Evolutionary conservation across 2,797 vertebrate species (phyloP).

Genomic region (Periparus ater): DNA sequence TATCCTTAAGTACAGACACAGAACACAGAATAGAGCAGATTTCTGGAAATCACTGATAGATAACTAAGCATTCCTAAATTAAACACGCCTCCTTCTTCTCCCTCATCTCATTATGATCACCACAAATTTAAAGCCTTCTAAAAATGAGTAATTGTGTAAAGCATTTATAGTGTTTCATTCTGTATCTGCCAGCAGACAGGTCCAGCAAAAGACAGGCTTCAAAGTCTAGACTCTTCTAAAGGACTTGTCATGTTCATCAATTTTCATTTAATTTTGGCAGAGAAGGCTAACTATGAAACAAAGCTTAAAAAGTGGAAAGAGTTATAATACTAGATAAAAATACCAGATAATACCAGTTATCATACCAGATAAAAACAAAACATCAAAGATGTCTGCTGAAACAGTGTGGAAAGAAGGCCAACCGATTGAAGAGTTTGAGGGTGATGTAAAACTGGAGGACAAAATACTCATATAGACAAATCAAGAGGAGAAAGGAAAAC

Average conservation of each 20-base stretch:
- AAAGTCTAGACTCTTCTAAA: background rate
- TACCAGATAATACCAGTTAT: background rate
- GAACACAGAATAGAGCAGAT: background rate
- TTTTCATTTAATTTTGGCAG: slow-evolving; percentile 14
- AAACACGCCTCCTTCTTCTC: background rate
- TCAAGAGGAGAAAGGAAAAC: background rate
- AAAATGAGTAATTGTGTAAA: background rate
- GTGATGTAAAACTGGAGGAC: background rate
- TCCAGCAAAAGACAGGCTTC: background rate
- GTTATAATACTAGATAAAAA: background rate
- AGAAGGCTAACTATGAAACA: background rate
- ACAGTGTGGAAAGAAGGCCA: background rate
- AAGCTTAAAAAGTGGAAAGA: background rate
- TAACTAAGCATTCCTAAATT: background rate
- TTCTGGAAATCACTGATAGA: background rate
- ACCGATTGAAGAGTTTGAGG: background rate
- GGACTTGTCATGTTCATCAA: background rate
- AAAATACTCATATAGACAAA: background rate
- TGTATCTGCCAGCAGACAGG: background rate
- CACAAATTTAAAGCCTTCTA: background rate
- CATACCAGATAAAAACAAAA: background rate
- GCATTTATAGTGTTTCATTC: background rate
- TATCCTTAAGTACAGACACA: background rate
- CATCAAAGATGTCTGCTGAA: background rate
- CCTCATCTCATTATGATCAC: background rate